Percentiles rank a stretch among this genome's conserved stretches.
Conservation (phyloP, 2,888 invertebrate genomes). For the Chloroclysta siterata region DNA sequence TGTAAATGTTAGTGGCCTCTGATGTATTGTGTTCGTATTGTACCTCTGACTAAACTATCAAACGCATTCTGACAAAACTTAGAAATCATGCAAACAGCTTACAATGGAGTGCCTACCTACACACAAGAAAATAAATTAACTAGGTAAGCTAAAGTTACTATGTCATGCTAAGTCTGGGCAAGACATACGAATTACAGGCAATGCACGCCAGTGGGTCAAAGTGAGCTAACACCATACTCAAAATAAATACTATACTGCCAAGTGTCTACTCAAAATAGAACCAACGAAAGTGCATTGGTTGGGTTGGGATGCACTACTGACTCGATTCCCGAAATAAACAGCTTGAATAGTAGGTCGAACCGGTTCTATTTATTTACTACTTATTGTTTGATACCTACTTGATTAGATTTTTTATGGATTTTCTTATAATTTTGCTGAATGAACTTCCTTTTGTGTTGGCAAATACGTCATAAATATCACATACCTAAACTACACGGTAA, state of each 20-base stretch:
- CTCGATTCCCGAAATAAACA: constrained; percentile 31
- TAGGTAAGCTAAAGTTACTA: constrained; percentile 19
- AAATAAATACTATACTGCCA: constrained; percentile 66
- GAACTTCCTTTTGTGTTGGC: constrained; percentile 32
- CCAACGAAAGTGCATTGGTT: constrained; percentile 55
- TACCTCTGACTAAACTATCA: too few species aligned
- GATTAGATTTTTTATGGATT: constrained; percentile 4
- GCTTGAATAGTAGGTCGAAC: constrained; percentile 9
- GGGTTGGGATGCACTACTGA: constrained; percentile 44
- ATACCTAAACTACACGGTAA: too few species aligned
- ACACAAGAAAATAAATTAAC: too few species aligned
- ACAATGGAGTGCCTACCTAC: background rate
- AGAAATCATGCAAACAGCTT: background rate
- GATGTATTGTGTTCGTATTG: too few species aligned
- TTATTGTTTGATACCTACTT: constrained; percentile 13
- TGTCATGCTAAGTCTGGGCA: constrained; percentile 53
- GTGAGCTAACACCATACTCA: constrained; percentile 62
- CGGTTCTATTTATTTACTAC: constrained; percentile 12
- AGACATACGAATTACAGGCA: constrained; percentile 59
- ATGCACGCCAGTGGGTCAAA: constrained; percentile 74
- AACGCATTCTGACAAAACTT: too few species aligned
- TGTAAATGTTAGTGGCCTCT: too few species aligned
- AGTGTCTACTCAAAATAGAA: constrained; percentile 66
- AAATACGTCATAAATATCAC: constrained; percentile 17
- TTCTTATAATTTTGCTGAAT: constrained; percentile 32